A percentile compares a stretch with the other conserved stretches of the same genome.
Evolutionary conservation across 2,888 invertebrate species (phyloP).

Genomic region (Ischnus inquisitorius): DNA sequence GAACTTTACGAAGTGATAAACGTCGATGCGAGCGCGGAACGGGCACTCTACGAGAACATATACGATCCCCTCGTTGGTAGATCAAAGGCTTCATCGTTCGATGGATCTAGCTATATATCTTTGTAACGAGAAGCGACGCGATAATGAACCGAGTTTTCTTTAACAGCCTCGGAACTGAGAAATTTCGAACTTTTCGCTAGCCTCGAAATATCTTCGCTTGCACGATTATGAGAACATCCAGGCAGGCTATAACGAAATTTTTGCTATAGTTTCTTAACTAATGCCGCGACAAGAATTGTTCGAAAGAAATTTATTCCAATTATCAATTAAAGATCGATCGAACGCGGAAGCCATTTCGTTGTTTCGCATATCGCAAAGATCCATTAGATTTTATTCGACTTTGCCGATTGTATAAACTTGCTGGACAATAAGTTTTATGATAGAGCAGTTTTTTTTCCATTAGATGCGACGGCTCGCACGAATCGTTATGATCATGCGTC

Average conservation of each 20-base stretch:
- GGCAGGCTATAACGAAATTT: too few relatives aligned
- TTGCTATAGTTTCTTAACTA: not conserved
- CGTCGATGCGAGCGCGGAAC: constrained; percentile 42
- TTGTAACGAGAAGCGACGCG: constrained; percentile 34
- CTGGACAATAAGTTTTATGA: not conserved
- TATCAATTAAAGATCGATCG: too few relatives aligned
- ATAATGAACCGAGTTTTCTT: constrained; percentile 21
- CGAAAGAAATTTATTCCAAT: not conserved
- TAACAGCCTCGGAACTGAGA: not conserved
- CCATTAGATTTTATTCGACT: not conserved
- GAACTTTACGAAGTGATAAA: constrained; percentile 64
- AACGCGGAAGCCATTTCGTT: too few relatives aligned
- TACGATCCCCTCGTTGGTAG: constrained; percentile 43
- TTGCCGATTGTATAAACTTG: not conserved
- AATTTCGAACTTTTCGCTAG: not conserved
- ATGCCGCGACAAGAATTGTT: not conserved
- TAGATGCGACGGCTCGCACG: constrained; percentile 13
- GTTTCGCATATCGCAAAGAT: not conserved
- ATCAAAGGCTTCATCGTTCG: constrained; percentile 57
- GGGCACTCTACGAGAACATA: constrained; percentile 1
- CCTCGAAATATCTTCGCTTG: not conserved
- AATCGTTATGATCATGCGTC: constrained; percentile 30
- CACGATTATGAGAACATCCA: not conserved
- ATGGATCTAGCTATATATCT: constrained; percentile 12
- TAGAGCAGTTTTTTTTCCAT: not conserved